Conservation (phyloP, 2,113 vertebrate species). For the Argyrosomus japonicus region DNA sequence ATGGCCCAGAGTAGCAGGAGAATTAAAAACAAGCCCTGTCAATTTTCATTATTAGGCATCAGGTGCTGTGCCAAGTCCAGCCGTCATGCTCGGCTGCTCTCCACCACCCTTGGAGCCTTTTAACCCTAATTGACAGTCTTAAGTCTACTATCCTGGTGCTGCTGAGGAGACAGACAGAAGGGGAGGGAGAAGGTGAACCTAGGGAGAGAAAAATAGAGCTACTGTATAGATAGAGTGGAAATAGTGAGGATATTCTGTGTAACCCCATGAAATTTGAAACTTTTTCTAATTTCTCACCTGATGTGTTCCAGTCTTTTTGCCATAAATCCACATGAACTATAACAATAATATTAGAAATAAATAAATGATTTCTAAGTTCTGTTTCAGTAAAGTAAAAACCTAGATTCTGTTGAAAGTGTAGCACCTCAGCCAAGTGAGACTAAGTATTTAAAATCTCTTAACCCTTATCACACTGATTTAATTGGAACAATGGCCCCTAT, state of each 20-base stretch:
- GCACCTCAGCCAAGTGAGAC: background rate
- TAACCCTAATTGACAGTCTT: conserved; percentile 81
- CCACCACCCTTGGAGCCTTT: conserved; percentile 71
- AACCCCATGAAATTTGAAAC: background rate
- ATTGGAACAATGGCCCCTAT: conserved; percentile 40
- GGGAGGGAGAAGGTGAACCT: background rate
- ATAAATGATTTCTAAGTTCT: background rate
- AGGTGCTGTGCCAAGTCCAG: conserved; percentile 72
- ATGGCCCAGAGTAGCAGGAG: conserved; percentile 55
- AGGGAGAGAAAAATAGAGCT: conserved; percentile 18
- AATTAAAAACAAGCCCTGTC: conserved; percentile 79
- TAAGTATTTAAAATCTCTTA: background rate
- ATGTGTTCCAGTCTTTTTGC: background rate
- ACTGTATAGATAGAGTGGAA: conserved; percentile 11
- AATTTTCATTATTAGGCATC: conserved; percentile 80
- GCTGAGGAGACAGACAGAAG: conserved; percentile 40
- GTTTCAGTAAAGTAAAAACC: background rate
- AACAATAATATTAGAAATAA: background rate
- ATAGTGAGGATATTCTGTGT: background rate
- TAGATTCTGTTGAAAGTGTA: background rate
- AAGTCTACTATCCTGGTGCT: conserved; percentile 62
- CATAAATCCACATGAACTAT: background rate
- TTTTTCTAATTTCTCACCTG: background rate
- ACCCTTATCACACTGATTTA: conserved; percentile 43
- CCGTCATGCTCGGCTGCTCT: conserved; percentile 67